Evolutionary conservation across 1,140 invertebrate species (phyloP), one percentile per base, ranked within the genome.

Genomic region (Hesperophylax magnus): DNA sequence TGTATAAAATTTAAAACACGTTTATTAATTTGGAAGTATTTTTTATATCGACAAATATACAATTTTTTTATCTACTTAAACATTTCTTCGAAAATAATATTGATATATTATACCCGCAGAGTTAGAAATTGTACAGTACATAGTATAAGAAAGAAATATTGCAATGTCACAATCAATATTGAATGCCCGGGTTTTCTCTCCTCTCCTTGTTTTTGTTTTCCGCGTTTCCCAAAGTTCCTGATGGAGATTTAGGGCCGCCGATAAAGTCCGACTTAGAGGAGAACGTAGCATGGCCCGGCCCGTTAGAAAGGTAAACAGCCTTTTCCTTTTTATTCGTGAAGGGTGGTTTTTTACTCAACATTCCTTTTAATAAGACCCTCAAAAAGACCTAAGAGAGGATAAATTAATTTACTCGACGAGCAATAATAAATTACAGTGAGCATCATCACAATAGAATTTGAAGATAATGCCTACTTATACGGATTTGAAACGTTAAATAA

Each of bases 161-260:
- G 82, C 82, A 83, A 79, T 83, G 82, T 83, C 82, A 83, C 82
- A 83, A 83, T 83, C 82, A 83, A 83, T 83, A 83, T 83, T 78
- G 76, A 81, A 78, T 81, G 79, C 58, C 58, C 58, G 54, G 27
- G 61, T 31, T 79, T 77, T 72, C 74, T 17, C 52, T 39, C 56
- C 39, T 75, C 78, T 76, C 58, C 77, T 75, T 81, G 78, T 81
- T 83, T 83, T 78, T 80, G 65, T 82, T 75, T 78, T 18, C 34
- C 14, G 22, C 34, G 58, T 82, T 78, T 39, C 56, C 8, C 53
- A 47, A 34, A 47, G 39, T 22, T 56, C 52, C 47, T 75, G 82
- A 83, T 83, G 47, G 71, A 83, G 82, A 83, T 83, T 83, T 83
- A 83, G 77, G 76, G 65, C 34, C 14, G 22, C 58, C 56, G 76